Evolutionary conservation across 2,888 invertebrate species (phyloP), one percentile per base, ranked within the genome.

Genomic region (Ligdia adustata): DNA sequence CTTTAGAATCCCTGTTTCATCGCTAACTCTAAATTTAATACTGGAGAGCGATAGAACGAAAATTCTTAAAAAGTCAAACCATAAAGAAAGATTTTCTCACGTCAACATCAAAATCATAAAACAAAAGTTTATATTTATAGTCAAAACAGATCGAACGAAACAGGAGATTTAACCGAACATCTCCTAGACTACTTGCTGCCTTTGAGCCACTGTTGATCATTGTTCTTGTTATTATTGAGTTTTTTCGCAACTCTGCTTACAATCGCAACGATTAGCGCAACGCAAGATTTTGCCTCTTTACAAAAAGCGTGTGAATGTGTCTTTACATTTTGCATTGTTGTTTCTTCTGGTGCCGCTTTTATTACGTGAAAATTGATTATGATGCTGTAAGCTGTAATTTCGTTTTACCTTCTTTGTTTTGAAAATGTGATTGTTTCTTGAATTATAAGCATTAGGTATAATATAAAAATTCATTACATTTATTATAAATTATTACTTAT

Each of bases 211-310:
- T 58, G 57, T 52, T 55, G 45, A 52, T 62, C 69, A 70, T 72
- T 76, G 75, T 75, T 75, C 71, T 69, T 64, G 55, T 69, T 67
- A 62, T 66, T 62, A 62, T 66, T 62, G 31, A 53, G 60, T 75
- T 75, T 75, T 76, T 76, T 66, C 66, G 65, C 67, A 75, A 75
- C 49, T 48, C 39, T 37, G 32, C 45, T 44, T 13, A 48, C 33
- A 38, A 48, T 42, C 22, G 37, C 31, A 18, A 15, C 37, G 32
- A 37, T 46, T 40, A 46, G 12, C 28, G 46, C 46, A 47, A 47
- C 24, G 22, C n/a, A n/a, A n/a, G n/a, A n/a, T 28, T 29, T 46
- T 29, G 40, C 34, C 24, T 35, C 46, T 29, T 34, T 35, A 34
- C 40, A 40, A 40, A 47, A 45, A 27, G 27, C 27, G 32, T 42